Percentiles rank a stretch among this genome's conserved stretches.
phyloP scores from a whole-genome alignment of 1,140 invertebrate species.

The Rhysida immarginata region DNA sequence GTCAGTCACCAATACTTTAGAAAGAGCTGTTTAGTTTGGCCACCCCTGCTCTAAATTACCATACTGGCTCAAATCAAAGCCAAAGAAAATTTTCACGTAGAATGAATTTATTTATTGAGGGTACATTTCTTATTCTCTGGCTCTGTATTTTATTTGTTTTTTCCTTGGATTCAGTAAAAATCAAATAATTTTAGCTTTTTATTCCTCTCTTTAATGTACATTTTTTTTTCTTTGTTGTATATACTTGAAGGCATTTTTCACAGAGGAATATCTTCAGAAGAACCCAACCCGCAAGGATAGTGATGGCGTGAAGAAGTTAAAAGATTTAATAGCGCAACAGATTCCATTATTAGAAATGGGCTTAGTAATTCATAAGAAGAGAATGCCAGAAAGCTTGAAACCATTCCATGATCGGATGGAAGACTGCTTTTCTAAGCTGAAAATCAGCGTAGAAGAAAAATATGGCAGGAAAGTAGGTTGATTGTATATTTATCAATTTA shows the following conservation, averaged over 20 bases:
- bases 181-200: too few relatives aligned
- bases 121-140: too few relatives aligned
- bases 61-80: too few relatives aligned
- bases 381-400: constrained; percentile 43
- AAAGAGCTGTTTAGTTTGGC: too few relatives aligned
- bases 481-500: too few relatives aligned
- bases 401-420: constrained; percentile 63
- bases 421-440: constrained; percentile 55
- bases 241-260: constrained; percentile 64
- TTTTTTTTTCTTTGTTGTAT: constrained; percentile 1
- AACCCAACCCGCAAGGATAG: constrained; percentile 46
- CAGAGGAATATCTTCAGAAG: constrained; percentile 46
- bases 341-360: constrained; percentile 57
- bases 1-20: too few relatives aligned
- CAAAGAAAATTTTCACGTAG: too few relatives aligned
- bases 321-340: constrained; percentile 61
- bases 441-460: constrained; percentile 54
- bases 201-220: neutral
- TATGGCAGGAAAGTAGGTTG: constrained; percentile 51
- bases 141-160: too few relatives aligned
- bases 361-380: constrained; percentile 49
- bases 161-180: too few relatives aligned
- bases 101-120: too few relatives aligned
- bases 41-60: too few relatives aligned
- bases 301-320: constrained; percentile 47